These are phyloP conservation scores for Agelastica alni DNA, from an alignment of 2,888 invertebrate species.

Conservation along the genomic window DNA sequence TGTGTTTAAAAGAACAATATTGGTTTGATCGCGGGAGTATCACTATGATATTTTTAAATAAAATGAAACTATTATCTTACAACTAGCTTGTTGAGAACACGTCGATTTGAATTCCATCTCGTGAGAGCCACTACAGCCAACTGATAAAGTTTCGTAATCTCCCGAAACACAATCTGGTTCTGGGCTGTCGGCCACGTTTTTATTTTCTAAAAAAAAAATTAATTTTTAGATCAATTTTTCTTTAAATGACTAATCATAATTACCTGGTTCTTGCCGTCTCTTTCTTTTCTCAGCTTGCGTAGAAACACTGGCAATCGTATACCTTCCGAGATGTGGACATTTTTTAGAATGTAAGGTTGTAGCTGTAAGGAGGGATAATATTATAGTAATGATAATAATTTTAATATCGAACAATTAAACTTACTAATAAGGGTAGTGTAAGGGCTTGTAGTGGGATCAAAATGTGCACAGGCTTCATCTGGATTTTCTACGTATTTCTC, in stretches of 20 bases:
- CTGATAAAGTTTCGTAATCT: conserved; percentile 62
- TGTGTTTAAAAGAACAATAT: too few relatives aligned
- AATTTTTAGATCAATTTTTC: neutral
- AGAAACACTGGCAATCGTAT: conserved; percentile 57
- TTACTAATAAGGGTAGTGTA: conserved; percentile 71
- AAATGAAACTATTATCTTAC: conserved; percentile 51
- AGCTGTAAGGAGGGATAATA: conserved; percentile 59
- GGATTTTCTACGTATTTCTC: conserved; percentile 61
- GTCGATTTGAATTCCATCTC: conserved; percentile 65
- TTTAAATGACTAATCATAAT: neutral
- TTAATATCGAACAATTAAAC: conserved; percentile 46
- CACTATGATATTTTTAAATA: neutral
- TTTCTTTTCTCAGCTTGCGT: conserved; percentile 52
- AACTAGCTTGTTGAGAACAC: conserved; percentile 59
- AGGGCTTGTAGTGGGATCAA: conserved; percentile 59
- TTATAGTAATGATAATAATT: conserved; percentile 8
- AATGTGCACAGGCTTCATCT: conserved; percentile 69
- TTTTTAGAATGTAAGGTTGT: conserved; percentile 65
- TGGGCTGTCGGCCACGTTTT: conserved; percentile 32
- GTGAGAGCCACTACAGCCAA: conserved; percentile 65
- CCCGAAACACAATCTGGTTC: conserved; percentile 59
- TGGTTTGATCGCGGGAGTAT: too few relatives aligned
- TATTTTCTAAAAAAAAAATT: conserved; percentile 37
- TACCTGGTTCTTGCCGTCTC: conserved; percentile 58
- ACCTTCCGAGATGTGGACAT: conserved; percentile 73